Percentiles rank a stretch among this genome's conserved stretches.
phyloP scores from a whole-genome alignment of 2,113 vertebrate species.

The Balaenoptera acutorostrata region DNA sequence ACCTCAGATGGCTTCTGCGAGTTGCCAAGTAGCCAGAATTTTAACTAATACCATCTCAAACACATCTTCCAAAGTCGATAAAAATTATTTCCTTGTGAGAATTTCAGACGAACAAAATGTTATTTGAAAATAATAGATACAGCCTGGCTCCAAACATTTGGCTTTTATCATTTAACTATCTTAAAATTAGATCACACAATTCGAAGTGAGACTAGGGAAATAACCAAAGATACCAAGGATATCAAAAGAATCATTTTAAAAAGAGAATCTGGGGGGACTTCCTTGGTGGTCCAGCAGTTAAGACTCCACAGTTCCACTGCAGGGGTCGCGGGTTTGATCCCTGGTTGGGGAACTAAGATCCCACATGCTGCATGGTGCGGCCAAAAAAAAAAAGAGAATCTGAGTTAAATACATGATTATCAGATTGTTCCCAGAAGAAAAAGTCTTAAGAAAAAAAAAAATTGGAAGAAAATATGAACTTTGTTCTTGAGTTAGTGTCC shows the following conservation, averaged over 20 bases:
- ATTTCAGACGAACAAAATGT: neutral
- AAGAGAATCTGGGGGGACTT: too few species aligned
- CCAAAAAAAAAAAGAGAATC: neutral
- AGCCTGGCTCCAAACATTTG: neutral
- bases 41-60: neutral
- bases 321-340: too few species aligned
- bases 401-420: neutral
- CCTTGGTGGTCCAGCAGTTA: too few species aligned
- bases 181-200: neutral
- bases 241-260: neutral
- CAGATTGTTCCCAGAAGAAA: neutral
- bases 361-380: too few species aligned
- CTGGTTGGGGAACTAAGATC: too few species aligned
- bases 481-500: neutral
- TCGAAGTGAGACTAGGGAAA: neutral
- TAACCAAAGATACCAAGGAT: neutral
- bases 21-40: neutral
- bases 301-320: too few species aligned
- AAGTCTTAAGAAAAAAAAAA: neutral
- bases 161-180: neutral
- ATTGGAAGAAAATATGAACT: neutral
- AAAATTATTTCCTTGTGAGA: neutral
- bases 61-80: neutral
- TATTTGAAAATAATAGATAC: neutral
- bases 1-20: neutral